Base-by-base conservation (phyloP, 53 echinoderm and acorn worm species). In the Echinometra lucunter region DNA sequence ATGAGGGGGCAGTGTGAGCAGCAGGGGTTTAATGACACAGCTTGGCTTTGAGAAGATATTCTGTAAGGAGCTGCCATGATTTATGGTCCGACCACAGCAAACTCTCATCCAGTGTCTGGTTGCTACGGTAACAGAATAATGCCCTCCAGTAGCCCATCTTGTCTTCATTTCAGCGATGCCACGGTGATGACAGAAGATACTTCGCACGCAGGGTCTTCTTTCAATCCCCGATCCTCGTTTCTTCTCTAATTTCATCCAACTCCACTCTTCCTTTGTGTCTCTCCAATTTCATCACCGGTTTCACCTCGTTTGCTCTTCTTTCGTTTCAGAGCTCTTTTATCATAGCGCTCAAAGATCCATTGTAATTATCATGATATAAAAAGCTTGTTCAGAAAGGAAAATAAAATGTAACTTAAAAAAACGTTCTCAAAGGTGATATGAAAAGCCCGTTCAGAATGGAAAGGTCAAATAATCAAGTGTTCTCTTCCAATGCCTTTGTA, bases 61-160 rank as follows among this genome's bases (percentile, higher is more conserved):
- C 25, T 40, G 44, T 23, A 15, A 85, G 74, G 11, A 85, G 47
- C 85, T n/a, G 40, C 49, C 3, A 27, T 49, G 85, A 85, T 85
- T 85, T 85, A 85, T 85, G 85, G 85, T 47, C 8, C 4, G 19
- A 85, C 85, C 85, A 47, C 85, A 25, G 49, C 47, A 85, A 37
- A n/a, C 49, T 49, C 30, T 85, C 85, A 85, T 85, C 49, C 49
- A 81, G 53, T 85, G 89, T 89, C 89, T 57, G 89, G 89, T 89
- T 89, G 89, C 89, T 28, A 60, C 16, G 89, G 37, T 38, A 60
- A 89, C 89, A 47, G 21, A 53, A 89, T 89, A 58, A 89, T 89
- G 89, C 89, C 89, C 89, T 88, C 89, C 37, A 37, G 89, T 27
- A 89, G 58, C 38, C 37, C 89, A 85, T 85, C 85, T 85, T 85